Evolutionary conservation across 2,797 vertebrate genomes (phyloP).

Genomic region (Lophius americanus): DNA sequence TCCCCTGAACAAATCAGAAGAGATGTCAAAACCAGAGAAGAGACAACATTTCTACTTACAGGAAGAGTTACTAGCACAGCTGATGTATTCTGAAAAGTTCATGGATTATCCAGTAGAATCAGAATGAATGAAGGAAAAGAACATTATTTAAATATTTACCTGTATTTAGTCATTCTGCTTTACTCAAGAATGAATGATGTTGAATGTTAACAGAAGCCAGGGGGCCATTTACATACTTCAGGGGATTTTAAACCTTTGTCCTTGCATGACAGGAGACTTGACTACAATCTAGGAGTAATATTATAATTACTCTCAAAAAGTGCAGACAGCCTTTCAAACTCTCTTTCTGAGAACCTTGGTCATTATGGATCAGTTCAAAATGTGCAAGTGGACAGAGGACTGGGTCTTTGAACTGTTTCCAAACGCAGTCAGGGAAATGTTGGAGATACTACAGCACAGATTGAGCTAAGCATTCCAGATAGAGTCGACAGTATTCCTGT

Average conservation of each 20-base stretch:
- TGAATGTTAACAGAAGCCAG: constrained; percentile 28
- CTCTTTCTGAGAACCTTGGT: constrained; percentile 29
- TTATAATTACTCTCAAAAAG: neutral
- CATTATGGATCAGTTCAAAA: constrained; percentile 47
- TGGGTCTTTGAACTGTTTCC: constrained; percentile 18
- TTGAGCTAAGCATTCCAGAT: constrained; percentile 11
- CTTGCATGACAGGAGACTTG: constrained; percentile 37
- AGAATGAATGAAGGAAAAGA: neutral
- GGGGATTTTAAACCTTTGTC: constrained; percentile 52
- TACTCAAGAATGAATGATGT: constrained; percentile 47
- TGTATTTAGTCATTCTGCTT: constrained; percentile 21
- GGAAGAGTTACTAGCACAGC: neutral
- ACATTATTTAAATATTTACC: neutral
- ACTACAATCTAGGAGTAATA: constrained; percentile 37
- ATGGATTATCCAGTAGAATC: constrained; percentile 5
- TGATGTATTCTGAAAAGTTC: constrained; percentile 6
- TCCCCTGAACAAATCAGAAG: constrained; percentile 20
- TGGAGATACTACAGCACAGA: constrained; percentile 1
- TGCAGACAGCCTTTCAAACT: constrained; percentile 30
- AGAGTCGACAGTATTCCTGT: constrained; percentile 3
- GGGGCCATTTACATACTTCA: constrained; percentile 19
- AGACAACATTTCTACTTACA: neutral
- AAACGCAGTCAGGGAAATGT: constrained; percentile 14
- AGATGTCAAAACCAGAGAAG: constrained; percentile 19
- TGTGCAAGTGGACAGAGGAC: constrained; percentile 4